These are phyloP conservation scores for Dromius quadrimaculatus DNA, from an alignment of 2,888 invertebrate species.

Conservation along the genomic window DNA sequence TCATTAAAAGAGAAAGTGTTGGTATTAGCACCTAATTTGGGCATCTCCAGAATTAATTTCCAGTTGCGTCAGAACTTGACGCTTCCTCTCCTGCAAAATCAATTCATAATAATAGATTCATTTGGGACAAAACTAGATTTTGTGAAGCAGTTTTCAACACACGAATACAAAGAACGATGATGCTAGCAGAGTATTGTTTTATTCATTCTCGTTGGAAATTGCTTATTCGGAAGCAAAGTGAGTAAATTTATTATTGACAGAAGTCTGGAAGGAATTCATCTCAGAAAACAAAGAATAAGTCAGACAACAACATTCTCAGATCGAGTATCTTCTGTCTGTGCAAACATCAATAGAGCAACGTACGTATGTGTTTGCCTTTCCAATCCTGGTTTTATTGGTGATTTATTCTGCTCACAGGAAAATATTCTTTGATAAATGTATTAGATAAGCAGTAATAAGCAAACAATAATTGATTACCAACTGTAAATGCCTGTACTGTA, in stretches of 20 bases:
- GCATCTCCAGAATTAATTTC: background rate
- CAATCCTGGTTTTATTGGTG: constrained; percentile 41
- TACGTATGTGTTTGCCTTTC: constrained; percentile 40
- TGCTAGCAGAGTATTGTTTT: constrained; percentile 4
- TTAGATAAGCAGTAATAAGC: too few relatives aligned
- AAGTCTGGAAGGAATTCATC: constrained; percentile 6
- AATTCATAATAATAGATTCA: too few relatives aligned
- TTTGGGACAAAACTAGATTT: too few relatives aligned
- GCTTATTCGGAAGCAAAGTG: constrained; percentile 10
- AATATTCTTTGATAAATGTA: too few relatives aligned
- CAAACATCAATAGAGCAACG: constrained; percentile 38
- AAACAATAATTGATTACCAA: too few relatives aligned
- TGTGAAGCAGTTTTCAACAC: too few relatives aligned
- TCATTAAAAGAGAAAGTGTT: constrained; percentile 47
- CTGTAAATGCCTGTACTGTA: too few relatives aligned
- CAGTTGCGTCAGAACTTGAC: too few relatives aligned
- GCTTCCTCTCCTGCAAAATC: too few relatives aligned
- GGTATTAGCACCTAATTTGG: constrained; percentile 26
- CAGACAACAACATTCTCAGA: constrained; percentile 27
- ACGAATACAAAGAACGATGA: too few relatives aligned
- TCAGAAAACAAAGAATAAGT: constrained; percentile 26
- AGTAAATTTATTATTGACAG: constrained; percentile 40
- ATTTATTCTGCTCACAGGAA: constrained; percentile 41
- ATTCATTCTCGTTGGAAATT: constrained; percentile 7
- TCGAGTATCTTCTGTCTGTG: constrained; percentile 33